Percentiles rank a stretch among this genome's conserved stretches.
Evolutionary conservation across 2,797 vertebrate species (phyloP).

Genomic region (Clarias laeviceps): DNA sequence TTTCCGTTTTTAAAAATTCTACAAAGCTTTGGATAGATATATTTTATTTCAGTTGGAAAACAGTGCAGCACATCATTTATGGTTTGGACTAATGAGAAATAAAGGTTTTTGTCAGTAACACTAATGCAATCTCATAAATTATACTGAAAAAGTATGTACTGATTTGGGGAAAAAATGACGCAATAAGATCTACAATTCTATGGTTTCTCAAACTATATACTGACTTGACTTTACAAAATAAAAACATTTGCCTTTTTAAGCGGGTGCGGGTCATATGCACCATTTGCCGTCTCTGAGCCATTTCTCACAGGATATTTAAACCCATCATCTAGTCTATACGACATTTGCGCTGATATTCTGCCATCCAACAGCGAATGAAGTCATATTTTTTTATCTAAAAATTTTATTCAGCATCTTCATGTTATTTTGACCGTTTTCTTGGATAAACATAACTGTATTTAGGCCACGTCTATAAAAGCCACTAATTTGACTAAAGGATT

Average conservation of each 20-base stretch:
- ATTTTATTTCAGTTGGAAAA: too few species aligned
- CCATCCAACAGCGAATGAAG: background rate
- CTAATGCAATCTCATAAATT: background rate
- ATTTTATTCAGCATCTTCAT: background rate
- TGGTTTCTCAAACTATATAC: background rate
- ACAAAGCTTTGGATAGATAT: background rate
- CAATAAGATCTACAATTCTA: too few species aligned
- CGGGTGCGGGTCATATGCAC: background rate
- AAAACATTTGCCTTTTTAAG: background rate
- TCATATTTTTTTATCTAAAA: too few species aligned
- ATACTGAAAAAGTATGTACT: background rate
- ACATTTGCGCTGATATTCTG: too few species aligned
- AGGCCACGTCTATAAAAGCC: background rate
- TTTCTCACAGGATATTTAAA: background rate
- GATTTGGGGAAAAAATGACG: background rate
- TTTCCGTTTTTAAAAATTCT: background rate
- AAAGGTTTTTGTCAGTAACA: background rate
- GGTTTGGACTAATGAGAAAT: background rate
- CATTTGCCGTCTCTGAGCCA: background rate
- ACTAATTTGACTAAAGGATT: slow-evolving; percentile 13
- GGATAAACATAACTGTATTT: background rate
- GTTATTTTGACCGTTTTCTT: background rate
- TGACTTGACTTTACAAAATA: background rate
- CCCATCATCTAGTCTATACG: background rate
- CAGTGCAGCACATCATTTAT: background rate